Conservation (phyloP, 2,888 invertebrate genomes). For the Xylota sylvarum region DNA sequence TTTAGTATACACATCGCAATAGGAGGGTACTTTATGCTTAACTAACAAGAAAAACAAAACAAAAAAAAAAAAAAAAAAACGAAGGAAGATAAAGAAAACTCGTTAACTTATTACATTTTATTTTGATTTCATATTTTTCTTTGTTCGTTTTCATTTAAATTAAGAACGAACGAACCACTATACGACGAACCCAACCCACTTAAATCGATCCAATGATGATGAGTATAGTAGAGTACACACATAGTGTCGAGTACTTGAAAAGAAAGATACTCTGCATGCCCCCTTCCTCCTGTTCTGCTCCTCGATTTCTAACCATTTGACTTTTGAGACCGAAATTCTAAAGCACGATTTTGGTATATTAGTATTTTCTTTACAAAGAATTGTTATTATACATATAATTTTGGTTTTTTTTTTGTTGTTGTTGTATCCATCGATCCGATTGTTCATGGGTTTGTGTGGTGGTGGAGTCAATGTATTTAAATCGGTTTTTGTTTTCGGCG, state of each 20-base stretch:
- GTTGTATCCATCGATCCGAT: conserved; percentile 48
- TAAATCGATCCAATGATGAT: conserved; percentile 71
- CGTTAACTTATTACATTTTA: conserved; percentile 73
- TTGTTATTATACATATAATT: conserved; percentile 51
- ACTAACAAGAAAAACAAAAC: conserved; percentile 54
- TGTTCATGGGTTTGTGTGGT: conserved; percentile 46
- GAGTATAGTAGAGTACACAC: conserved; percentile 57
- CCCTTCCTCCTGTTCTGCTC: conserved; percentile 7
- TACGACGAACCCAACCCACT: conserved; percentile 71
- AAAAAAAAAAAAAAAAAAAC: not conserved
- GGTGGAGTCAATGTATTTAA: conserved; percentile 63
- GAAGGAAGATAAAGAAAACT: conserved; percentile 58
- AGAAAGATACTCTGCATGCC: conserved; percentile 54
- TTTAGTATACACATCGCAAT: conserved; percentile 55
- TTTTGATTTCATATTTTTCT: conserved; percentile 73
- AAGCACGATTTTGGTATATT: conserved; percentile 70
- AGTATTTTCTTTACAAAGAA: conserved; percentile 67
- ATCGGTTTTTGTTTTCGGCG: conserved; percentile 46
- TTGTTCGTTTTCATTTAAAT: conserved; percentile 74
- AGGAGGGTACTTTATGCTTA: conserved; percentile 53
- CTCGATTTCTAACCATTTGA: conserved; percentile 42
- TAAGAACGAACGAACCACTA: conserved; percentile 64
- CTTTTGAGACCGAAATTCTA: conserved; percentile 63
- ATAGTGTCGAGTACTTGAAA: conserved; percentile 64
- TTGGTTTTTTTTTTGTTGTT: conserved; percentile 15